These are phyloP conservation scores for Yponomeuta cagnagella DNA, from an alignment of 2,888 invertebrate genomes.

Conservation along the genomic window DNA sequence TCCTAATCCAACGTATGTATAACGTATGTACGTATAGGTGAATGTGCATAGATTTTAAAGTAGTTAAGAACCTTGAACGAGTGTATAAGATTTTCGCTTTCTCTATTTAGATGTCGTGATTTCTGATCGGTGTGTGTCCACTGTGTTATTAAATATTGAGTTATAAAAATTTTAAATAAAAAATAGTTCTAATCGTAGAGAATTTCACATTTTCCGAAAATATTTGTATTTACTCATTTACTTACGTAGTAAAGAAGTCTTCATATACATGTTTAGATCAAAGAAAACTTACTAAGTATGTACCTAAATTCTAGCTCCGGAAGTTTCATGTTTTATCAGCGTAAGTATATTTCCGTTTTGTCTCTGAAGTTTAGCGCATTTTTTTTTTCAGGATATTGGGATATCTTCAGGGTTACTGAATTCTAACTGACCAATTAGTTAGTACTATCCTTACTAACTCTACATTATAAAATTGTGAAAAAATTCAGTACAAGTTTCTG, in stretches of 20 bases:
- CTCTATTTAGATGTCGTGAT: constrained; percentile 62
- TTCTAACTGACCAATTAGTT: background rate
- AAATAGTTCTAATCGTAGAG: constrained; percentile 7
- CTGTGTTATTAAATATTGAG: constrained; percentile 22
- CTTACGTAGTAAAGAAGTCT: constrained; percentile 3
- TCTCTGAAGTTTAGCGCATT: background rate
- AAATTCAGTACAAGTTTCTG: too few species aligned
- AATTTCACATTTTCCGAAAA: constrained; percentile 9
- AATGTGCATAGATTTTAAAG: constrained; percentile 26
- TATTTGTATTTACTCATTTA: constrained; percentile 11
- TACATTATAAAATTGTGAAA: too few species aligned
- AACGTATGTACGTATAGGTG: constrained; percentile 57
- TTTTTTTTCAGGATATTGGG: background rate
- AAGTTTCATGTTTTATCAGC: background rate
- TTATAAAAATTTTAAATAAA: constrained; percentile 19
- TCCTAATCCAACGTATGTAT: too few species aligned
- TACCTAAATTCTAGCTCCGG: background rate
- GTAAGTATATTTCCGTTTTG: background rate
- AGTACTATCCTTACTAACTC: too few species aligned
- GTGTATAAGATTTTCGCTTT: constrained; percentile 59
- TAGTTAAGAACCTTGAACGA: constrained; percentile 34
- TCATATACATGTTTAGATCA: constrained; percentile 12
- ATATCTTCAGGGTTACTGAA: background rate
- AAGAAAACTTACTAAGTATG: background rate
- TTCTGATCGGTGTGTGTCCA: constrained; percentile 50